Conservation (phyloP, 2,888 invertebrate species). For the Eurytoma adleriae region DNA sequence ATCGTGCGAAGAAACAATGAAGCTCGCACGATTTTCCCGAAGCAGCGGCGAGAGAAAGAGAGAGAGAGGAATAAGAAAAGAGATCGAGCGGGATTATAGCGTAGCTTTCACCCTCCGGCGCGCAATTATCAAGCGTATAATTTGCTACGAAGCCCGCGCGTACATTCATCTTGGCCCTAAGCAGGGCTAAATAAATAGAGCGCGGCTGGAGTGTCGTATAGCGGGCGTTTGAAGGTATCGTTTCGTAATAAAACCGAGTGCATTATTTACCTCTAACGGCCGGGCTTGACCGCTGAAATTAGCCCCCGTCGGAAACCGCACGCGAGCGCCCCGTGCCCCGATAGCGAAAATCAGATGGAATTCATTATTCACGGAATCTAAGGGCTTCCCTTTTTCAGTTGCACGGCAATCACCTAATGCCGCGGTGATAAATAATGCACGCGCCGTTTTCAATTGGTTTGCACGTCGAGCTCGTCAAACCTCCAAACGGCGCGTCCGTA, state of each 20-base stretch:
- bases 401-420: no score
- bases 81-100: constrained; percentile 5
- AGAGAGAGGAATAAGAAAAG: neutral
- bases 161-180: constrained; percentile 41
- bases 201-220: constrained; percentile 21
- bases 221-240: constrained; percentile 53
- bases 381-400: no score
- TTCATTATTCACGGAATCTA: no score
- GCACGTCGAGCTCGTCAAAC: neutral
- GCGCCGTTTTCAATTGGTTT: no score
- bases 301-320: neutral
- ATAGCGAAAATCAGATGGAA: no score
- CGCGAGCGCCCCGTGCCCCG: neutral
- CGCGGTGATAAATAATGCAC: no score
- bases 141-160: constrained; percentile 19
- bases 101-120: no score
- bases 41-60: neutral
- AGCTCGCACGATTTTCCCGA: neutral
- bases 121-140: constrained; percentile 41
- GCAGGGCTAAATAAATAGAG: constrained; percentile 39
- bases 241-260: constrained; percentile 66
- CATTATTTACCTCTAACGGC: constrained; percentile 72
- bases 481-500: no score
- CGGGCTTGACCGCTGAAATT: constrained; percentile 61
- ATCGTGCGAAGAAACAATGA: constrained; percentile 27